phyloP scores from a whole-genome alignment of 2,797 vertebrate species.

The Coreius guichenoti region DNA sequence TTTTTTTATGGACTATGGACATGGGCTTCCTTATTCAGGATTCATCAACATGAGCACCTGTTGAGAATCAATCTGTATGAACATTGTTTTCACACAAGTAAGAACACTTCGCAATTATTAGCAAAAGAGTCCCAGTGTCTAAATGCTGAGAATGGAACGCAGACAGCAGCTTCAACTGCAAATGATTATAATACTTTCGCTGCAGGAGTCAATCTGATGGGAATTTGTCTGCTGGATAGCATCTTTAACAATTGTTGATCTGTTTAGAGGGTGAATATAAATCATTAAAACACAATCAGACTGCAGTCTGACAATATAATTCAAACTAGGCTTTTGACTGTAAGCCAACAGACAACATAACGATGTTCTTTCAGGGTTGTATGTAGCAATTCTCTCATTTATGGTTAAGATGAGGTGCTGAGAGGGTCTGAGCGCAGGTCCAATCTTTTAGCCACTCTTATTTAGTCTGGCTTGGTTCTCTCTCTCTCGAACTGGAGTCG shows the following conservation, averaged over 20 bases:
- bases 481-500: neutral
- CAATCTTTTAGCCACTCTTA: slow-evolving; percentile 31
- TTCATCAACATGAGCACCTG: slow-evolving; percentile 9
- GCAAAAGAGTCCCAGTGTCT: neutral
- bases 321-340: slow-evolving; percentile 25
- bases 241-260: slow-evolving; percentile 17
- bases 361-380: neutral
- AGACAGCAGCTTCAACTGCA: slow-evolving; percentile 12
- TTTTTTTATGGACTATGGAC: neutral
- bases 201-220: slow-evolving; percentile 34
- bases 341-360: slow-evolving; percentile 13
- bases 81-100: neutral
- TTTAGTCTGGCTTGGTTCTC: slow-evolving; percentile 52
- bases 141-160: slow-evolving; percentile 5
- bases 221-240: slow-evolving; percentile 29
- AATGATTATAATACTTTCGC: slow-evolving; percentile 26
- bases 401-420: neutral
- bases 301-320: slow-evolving; percentile 17
- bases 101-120: slow-evolving; percentile 1
- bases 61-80: neutral
- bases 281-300: slow-evolving; percentile 32
- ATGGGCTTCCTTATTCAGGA: neutral
- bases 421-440: slow-evolving; percentile 7
- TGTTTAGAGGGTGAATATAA: slow-evolving; percentile 19
- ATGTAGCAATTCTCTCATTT: slow-evolving; percentile 4